Base-by-base conservation (phyloP, 2,113 vertebrate genomes). In the Cricetomys ansorgei region DNA sequence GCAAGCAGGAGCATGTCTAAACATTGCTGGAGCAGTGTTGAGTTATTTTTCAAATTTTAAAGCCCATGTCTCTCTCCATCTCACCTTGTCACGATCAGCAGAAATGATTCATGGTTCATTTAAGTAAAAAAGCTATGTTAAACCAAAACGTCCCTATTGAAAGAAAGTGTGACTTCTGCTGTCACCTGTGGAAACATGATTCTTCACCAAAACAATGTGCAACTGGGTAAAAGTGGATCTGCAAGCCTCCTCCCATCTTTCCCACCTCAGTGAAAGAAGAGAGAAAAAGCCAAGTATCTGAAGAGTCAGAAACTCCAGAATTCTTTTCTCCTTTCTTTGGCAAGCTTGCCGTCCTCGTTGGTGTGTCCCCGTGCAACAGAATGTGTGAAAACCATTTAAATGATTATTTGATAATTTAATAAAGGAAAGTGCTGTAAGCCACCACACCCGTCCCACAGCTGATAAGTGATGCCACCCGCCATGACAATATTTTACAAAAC, bases 11-110 rank as follows among this genome's bases (percentile, higher is more conserved):
- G 91, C 96, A 80, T 88, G 94, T 89, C 95, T 94, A 86, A 98
- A 96, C 88, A 79, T 86, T 80, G 34, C 96, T 87, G 87, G 94
- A 92, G 93, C 94, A 92, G 70, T 97, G 15, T 97, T 97, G 95
- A 97, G 95, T 97, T 98, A 93, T 97, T 94, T 98, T 94, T 94
- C 95, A 96, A 93, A 97, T 97, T 97, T 96, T 97, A 97, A 97
- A 98, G 76, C 88, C 90, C 94, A 5, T 50, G 91, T 98, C 94
- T 96, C 98, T 98, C 94, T 96, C 98, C 94, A 97, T 97, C 76
- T 97, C 98, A 95, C 95, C 95, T 95, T 96, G 96, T 98, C 96
- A 98, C 92, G 88, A 97, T 97, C 92, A 97, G 92, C 95, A 97
- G 98, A 98, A 97, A 94, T 94, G 95, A 97, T 95, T 98, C 96